Conservation (phyloP, 2,113 vertebrate genomes). For the Oreochromis spilurus region DNA sequence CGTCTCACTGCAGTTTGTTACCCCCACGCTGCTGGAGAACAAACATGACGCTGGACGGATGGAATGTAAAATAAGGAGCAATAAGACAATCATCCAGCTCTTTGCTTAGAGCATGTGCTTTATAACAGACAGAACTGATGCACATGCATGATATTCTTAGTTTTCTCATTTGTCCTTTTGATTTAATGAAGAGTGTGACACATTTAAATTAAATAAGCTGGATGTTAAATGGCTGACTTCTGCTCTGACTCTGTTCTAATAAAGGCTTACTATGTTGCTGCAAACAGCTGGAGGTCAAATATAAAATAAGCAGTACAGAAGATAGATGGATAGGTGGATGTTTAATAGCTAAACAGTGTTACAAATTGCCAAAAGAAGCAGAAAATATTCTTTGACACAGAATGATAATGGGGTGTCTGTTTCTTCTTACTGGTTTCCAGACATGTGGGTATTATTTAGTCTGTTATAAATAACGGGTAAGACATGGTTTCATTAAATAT, state of each 20-base stretch:
- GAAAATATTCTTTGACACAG: neutral
- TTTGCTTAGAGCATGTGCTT: neutral
- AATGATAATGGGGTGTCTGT: neutral
- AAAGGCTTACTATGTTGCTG: neutral
- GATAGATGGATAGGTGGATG: neutral
- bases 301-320: neutral
- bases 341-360: neutral
- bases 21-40: neutral
- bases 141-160: neutral
- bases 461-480: neutral
- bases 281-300: neutral
- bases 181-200: neutral
- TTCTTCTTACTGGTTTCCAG: neutral
- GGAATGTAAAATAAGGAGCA: neutral
- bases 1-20: constrained; percentile 19
- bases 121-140: neutral
- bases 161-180: neutral
- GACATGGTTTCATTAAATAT: neutral
- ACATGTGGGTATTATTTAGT: neutral
- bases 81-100: neutral
- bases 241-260: neutral
- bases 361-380: neutral
- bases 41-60: neutral
- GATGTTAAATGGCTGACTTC: neutral
- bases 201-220: neutral